phyloP scores from a whole-genome alignment of 1,140 invertebrate genomes.

The Nephila pilipes region DNA sequence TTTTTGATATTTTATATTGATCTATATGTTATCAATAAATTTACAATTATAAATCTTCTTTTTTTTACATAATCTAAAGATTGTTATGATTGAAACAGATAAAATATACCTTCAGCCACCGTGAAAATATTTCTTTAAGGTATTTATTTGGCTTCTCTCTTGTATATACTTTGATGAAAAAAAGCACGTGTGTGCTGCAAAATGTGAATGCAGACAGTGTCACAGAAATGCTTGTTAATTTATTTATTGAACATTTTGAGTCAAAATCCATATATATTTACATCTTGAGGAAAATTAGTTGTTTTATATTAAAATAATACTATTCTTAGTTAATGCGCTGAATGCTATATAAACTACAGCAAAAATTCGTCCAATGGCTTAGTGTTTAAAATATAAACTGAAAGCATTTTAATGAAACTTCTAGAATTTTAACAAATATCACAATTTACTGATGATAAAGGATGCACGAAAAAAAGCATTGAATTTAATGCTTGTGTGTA shows the following conservation, averaged over 20 bases:
- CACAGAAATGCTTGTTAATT: conserved; percentile 12
- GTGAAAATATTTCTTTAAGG: background rate
- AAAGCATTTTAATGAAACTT: no score
- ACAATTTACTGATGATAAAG: background rate
- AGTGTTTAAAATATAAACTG: background rate
- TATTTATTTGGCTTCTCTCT: background rate
- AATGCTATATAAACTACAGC: background rate
- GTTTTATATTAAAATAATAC: conserved; percentile 10
- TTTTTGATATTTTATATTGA: background rate
- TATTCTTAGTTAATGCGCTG: background rate
- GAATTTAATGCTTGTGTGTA: no score
- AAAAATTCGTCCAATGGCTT: background rate
- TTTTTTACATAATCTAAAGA: background rate
- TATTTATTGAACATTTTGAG: background rate
- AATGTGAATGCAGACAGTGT: background rate
- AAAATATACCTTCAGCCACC: conserved; percentile 7
- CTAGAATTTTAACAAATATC: background rate
- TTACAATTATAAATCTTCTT: conserved; percentile 8
- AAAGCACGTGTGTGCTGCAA: background rate
- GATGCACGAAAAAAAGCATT: background rate
- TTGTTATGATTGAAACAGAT: background rate
- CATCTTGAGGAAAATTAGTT: background rate
- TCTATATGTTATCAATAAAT: conserved; percentile 2
- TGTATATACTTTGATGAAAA: conserved; percentile 14
- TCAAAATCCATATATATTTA: background rate